phyloP scores from a whole-genome alignment of 2,797 vertebrate genomes.

The Sorex maritimensis region DNA sequence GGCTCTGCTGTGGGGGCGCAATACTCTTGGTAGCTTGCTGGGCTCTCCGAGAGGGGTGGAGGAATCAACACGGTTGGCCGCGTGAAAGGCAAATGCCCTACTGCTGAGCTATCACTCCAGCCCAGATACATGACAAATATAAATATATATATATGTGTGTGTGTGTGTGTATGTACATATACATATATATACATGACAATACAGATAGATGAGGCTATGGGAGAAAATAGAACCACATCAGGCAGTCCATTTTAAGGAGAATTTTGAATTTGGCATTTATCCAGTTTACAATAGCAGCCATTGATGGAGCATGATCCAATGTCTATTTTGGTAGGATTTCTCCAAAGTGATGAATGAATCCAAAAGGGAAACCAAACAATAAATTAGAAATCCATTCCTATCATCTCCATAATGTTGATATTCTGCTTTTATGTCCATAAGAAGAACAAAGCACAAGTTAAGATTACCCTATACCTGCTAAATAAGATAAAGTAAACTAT shows the following conservation, averaged over 20 bases:
- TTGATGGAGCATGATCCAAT: background rate
- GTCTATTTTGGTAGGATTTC: constrained; percentile 20
- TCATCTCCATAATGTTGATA: background rate
- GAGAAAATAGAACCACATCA: background rate
- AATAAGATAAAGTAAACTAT: background rate
- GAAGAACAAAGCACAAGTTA: constrained; percentile 14
- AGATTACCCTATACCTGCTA: background rate
- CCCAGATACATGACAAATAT: too few species aligned
- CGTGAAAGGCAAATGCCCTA: too few species aligned
- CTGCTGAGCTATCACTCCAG: too few species aligned
- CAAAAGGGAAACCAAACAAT: background rate
- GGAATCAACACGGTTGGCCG: too few species aligned
- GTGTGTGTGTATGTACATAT: too few species aligned
- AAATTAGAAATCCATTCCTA: background rate
- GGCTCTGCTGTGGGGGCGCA: too few species aligned
- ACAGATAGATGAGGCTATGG: background rate
- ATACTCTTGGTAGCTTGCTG: too few species aligned
- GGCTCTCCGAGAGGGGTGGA: too few species aligned
- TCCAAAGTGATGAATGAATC: background rate
- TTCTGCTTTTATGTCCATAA: background rate
- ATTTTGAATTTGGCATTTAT: background rate
- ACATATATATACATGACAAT: background rate
- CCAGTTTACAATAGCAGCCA: background rate
- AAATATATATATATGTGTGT: too few species aligned
- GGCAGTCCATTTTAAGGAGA: background rate